Evolutionary conservation across 92 coral and sea anemone species (phyloP).

Genomic region (Epizoanthus scotinus): DNA sequence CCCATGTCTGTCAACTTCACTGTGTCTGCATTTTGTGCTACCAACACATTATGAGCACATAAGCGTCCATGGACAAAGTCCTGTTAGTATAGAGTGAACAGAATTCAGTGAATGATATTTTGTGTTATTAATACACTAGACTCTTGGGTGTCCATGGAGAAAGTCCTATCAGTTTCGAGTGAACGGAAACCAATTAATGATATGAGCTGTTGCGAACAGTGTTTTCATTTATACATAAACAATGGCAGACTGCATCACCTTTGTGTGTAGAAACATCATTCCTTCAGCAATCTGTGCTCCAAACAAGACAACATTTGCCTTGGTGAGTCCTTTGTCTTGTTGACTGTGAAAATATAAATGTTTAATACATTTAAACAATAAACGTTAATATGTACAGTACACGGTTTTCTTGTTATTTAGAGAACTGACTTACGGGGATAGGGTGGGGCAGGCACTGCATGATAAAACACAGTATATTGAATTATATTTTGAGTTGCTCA

Average conservation of each 20-base stretch:
- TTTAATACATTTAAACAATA: background rate
- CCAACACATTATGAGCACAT: constrained; percentile 83
- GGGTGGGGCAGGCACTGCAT: too few relatives aligned
- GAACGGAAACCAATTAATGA: too few relatives aligned
- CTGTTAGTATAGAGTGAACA: constrained; percentile 22
- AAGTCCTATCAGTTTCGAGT: background rate
- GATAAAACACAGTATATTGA: too few relatives aligned
- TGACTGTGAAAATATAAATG: background rate
- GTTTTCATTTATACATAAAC: too few relatives aligned
- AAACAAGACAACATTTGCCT: constrained; percentile 58
- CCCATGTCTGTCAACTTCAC: constrained; percentile 86
- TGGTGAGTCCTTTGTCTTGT: constrained; percentile 29
- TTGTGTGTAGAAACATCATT: constrained; percentile 79
- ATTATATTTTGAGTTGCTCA: too few relatives aligned
- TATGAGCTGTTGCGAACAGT: too few relatives aligned
- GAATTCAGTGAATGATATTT: background rate
- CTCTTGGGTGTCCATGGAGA: too few relatives aligned
- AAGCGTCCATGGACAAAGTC: constrained; percentile 84
- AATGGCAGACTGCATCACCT: constrained; percentile 40
- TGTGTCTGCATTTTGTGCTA: constrained; percentile 59
- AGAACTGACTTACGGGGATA: background rate
- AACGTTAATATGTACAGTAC: constrained; percentile 14
- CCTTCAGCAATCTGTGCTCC: constrained; percentile 94
- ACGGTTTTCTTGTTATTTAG: too few relatives aligned
- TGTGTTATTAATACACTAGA: too few relatives aligned